Base-by-base conservation (phyloP, 2,113 vertebrate species). In the Pseudorasbora parva region DNA sequence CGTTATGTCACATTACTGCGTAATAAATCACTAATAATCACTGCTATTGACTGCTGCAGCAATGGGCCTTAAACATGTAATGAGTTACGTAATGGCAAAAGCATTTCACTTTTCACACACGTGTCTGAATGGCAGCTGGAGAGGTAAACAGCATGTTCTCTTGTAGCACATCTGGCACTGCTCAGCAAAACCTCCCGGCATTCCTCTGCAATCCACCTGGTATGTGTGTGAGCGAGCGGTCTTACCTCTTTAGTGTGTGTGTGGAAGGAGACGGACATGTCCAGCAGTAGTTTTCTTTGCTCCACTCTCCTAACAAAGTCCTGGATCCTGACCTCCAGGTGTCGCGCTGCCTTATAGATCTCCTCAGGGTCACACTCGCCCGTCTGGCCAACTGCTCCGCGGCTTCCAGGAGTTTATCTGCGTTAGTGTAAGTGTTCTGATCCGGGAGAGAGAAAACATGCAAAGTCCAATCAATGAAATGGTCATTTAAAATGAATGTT, bases 211-310 rank as follows among this genome's bases (percentile, higher is more conserved):
- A 87, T 89, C 76, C 88, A 74, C 27, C 78, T 85, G 83, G 73
- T 78, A 79, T 90, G 83, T 56, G 27, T 81, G 80, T 75, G 51
- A 54, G 17, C 19, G 51, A 54, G 51, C 62, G n/a, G 76, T 21
- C 73, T 91, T 95, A 98, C 97, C 97, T 99, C 97, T 93, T 99
- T 99, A 85, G 97, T 99, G 94, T 99, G 98, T 1, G 96, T 99
- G 90, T 99, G 97, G 92, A 99, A 99, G 88, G 97, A 99, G 85
- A 99, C 98, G 0, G 98, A 99, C 96, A 99, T 98, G 92, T 99
- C 98, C 84, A 99, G 92, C 82, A 99, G 96, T 89, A 99, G 95
- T 87, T 99, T 99, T 90, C 98, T 94, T 92, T 99, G 97, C 49
- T 99, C 98, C 57, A 99, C 98, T 17, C 98, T 93, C 33, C 97